These are phyloP conservation scores for Oncorhynchus masou DNA, from an alignment of 2,113 vertebrate species.

Conservation along the genomic window DNA sequence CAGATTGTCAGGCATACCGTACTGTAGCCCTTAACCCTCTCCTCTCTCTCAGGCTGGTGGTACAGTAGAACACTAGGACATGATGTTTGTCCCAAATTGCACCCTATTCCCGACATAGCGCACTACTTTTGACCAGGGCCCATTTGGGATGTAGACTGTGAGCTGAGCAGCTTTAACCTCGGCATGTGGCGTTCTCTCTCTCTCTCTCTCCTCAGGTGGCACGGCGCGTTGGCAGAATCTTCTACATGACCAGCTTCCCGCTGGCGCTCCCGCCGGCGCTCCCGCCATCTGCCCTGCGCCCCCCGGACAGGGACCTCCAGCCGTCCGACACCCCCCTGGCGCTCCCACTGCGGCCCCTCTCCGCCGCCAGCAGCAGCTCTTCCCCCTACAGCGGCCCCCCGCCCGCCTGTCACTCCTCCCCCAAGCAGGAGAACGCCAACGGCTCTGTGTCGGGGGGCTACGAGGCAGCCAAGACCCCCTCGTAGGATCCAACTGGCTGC, in stretches of 20 bases:
- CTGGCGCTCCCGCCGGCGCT: constrained; percentile 80
- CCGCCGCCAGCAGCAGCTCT: constrained; percentile 78
- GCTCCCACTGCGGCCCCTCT: constrained; percentile 71
- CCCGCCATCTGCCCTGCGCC: constrained; percentile 76
- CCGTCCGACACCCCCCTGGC: constrained; percentile 34
- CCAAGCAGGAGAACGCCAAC: constrained; percentile 84
- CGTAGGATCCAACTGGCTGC: constrained; percentile 63
- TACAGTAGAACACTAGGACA: background rate
- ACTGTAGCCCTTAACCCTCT: constrained; percentile 41
- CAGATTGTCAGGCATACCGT: constrained; percentile 14
- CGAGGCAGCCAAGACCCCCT: constrained; percentile 71
- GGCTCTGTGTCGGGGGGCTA: constrained; percentile 54
- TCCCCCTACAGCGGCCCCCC: constrained; percentile 75
- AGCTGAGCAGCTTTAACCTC: constrained; percentile 13
- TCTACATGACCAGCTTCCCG: constrained; percentile 94
- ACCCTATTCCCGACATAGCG: background rate
- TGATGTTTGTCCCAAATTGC: background rate
- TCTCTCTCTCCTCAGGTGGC: constrained; percentile 78
- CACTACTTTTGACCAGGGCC: constrained; percentile 1
- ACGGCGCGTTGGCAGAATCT: constrained; percentile 85
- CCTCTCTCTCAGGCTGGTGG: constrained; percentile 47
- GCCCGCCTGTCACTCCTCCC: constrained; percentile 75
- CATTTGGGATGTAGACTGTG: constrained; percentile 8
- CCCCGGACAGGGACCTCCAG: constrained; percentile 72
- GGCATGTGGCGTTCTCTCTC: constrained; percentile 13